phyloP scores from a whole-genome alignment of 2,797 vertebrate species.

The Enteromius paludinosus region DNA sequence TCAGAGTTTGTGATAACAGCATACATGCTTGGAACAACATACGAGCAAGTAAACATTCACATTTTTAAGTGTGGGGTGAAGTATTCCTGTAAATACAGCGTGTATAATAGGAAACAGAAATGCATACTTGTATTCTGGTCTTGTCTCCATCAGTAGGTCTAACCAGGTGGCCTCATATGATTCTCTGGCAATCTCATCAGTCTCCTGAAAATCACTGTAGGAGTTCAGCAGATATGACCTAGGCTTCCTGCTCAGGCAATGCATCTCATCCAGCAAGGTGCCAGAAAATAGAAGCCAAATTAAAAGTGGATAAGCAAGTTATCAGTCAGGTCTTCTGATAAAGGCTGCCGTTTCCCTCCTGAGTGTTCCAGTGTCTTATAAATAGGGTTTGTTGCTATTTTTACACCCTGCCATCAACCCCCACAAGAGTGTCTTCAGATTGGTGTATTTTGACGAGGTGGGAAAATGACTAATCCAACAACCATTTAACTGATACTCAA shows the following conservation, averaged over 20 bases:
- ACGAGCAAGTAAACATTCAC: neutral
- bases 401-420: constrained; percentile 54
- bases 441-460: constrained; percentile 54
- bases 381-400: constrained; percentile 65
- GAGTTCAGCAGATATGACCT: constrained; percentile 63
- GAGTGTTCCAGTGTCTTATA: constrained; percentile 53
- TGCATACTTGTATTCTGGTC: constrained; percentile 64
- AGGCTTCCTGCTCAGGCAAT: constrained; percentile 56
- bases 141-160: constrained; percentile 66
- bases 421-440: constrained; percentile 53
- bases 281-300: constrained; percentile 7
- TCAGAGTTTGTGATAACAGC: neutral
- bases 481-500: constrained; percentile 43
- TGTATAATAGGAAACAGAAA: neutral
- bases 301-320: constrained; percentile 2
- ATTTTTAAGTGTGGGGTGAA: neutral
- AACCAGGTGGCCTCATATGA: constrained; percentile 62
- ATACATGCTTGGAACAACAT: neutral
- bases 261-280: constrained; percentile 49
- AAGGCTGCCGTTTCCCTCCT: constrained; percentile 25
- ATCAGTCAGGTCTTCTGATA: constrained; percentile 15
- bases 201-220: constrained; percentile 63
- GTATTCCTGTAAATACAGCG: neutral
- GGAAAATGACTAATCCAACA: constrained; percentile 48
- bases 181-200: constrained; percentile 56